These are phyloP conservation scores for Heliconius eleuchia DNA, from an alignment of 1,140 invertebrate genomes.

Conservation along the genomic window DNA sequence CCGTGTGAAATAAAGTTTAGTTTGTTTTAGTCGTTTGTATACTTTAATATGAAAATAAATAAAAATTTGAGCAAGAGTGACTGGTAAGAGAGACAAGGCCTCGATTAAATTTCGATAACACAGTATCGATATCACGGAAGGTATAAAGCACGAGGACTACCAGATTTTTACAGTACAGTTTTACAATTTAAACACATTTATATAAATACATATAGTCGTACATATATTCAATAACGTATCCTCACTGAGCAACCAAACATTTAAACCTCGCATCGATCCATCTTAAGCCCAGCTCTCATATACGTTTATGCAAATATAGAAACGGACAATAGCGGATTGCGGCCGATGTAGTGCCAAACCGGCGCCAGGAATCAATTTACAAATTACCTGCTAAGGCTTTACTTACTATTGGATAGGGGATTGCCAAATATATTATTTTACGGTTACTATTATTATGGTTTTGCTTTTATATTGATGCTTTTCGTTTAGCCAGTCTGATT, in stretches of 20 bases:
- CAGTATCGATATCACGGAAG: no score
- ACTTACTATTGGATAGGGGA: slow-evolving; percentile 30
- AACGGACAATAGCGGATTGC: slow-evolving; percentile 43
- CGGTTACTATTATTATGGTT: background rate
- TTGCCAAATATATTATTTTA: slow-evolving; percentile 29
- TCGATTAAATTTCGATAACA: no score
- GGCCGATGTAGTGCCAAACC: slow-evolving; percentile 46
- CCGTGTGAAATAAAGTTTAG: background rate
- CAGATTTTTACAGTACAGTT: no score
- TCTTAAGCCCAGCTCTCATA: slow-evolving; percentile 36
- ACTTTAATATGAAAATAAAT: no score
- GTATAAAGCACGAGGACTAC: no score
- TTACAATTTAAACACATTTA: background rate
- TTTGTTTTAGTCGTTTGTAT: no score
- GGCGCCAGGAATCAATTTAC: slow-evolving; percentile 52
- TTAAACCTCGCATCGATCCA: background rate
- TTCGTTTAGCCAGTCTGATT: background rate
- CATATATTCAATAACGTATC: background rate
- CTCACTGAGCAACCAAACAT: background rate
- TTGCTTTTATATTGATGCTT: background rate
- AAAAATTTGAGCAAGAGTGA: background rate
- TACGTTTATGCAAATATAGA: slow-evolving; percentile 50
- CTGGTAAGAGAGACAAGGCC: background rate
- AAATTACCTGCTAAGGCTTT: slow-evolving; percentile 51
- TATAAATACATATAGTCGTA: no score